Conservation (phyloP, 2,113 vertebrate genomes). For the Mormoops blainvillei region DNA sequence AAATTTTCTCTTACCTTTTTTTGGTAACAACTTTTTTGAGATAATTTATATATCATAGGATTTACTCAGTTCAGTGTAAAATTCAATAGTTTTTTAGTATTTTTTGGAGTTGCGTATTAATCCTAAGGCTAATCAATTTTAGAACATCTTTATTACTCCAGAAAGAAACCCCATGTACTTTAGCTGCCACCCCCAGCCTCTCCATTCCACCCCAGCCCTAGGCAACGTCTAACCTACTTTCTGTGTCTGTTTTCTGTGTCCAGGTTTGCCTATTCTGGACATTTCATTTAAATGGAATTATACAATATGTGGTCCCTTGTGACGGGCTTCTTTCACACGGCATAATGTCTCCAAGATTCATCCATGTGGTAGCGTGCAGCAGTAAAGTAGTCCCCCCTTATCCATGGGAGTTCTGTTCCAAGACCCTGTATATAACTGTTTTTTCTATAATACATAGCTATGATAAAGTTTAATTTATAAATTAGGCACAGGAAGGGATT, state of each 20-base stretch:
- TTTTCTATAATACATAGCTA: neutral
- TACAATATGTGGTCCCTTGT: neutral
- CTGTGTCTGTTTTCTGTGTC: neutral
- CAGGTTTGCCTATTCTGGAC: neutral
- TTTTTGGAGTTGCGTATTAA: neutral
- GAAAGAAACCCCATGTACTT: neutral
- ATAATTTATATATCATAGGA: neutral
- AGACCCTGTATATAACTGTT: neutral
- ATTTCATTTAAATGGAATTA: neutral
- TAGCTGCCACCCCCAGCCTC: neutral
- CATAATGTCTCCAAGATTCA: neutral
- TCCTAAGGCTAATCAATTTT: neutral
- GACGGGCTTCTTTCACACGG: neutral
- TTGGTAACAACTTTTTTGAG: neutral
- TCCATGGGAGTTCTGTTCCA: neutral
- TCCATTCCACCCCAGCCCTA: neutral
- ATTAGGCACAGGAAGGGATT: neutral
- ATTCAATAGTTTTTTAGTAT: neutral
- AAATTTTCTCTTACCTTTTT: neutral
- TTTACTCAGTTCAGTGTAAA: neutral
- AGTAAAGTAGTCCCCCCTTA: neutral
- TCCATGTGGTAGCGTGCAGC: neutral
- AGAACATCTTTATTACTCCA: neutral
- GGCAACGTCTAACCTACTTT: neutral
- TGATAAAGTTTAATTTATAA: neutral